These are phyloP conservation scores for Palloptera scutellata DNA, from an alignment of 2,888 invertebrate species.

Conservation along the genomic window DNA sequence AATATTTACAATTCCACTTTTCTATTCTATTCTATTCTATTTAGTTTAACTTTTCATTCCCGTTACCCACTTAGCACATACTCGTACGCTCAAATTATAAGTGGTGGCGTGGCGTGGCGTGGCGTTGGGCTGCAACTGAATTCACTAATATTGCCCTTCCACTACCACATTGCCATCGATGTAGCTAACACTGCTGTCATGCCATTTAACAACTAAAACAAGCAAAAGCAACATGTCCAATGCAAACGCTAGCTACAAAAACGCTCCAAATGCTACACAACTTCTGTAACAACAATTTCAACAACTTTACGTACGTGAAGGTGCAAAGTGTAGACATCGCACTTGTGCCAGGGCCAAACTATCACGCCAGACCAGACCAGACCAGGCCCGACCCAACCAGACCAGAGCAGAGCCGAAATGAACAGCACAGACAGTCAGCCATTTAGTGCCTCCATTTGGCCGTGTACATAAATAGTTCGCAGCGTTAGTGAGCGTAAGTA, in stretches of 20 bases:
- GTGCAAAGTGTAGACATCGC: slow-evolving; percentile 38
- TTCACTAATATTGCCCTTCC: neutral
- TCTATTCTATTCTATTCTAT: no score
- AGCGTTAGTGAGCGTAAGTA: neutral
- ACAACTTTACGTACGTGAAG: slow-evolving; percentile 39
- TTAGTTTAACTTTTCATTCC: neutral
- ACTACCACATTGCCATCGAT: slow-evolving; percentile 8
- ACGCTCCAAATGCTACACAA: slow-evolving; percentile 8
- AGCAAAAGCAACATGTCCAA: slow-evolving; percentile 15
- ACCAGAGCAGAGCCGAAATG: neutral
- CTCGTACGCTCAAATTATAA: slow-evolving; percentile 2
- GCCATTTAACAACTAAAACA: slow-evolving; percentile 23
- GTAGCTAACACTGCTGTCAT: slow-evolving; percentile 13
- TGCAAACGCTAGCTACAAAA: slow-evolving; percentile 22
- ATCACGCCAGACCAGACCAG: slow-evolving; percentile 10
- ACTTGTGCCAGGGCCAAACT: slow-evolving; percentile 34
- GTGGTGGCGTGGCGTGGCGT: neutral
- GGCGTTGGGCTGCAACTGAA: neutral
- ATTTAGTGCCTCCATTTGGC: no score
- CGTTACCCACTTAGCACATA: slow-evolving; percentile 16
- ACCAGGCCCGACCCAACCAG: neutral
- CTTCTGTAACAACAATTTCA: slow-evolving; percentile 21
- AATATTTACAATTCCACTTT: no score
- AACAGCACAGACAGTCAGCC: slow-evolving; percentile 2
- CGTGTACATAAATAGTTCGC: no score